Evolutionary conservation across 2,888 invertebrate species (phyloP), one percentile per base, ranked within the genome.

Genomic region (Dasysyrphus albostriatus): DNA sequence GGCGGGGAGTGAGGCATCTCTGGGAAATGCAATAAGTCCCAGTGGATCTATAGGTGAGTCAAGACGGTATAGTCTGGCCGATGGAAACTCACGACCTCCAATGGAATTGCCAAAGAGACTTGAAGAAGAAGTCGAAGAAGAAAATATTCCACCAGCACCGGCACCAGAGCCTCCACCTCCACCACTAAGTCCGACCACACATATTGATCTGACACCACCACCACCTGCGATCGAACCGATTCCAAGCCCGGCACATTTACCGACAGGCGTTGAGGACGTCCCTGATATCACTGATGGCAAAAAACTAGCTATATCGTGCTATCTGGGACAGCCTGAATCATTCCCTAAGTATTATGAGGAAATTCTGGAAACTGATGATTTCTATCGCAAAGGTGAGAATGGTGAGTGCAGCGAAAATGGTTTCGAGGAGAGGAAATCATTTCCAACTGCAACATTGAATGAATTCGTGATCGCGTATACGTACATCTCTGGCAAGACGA

Each of bases 401-500:
- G 89, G 94, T 34, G 90, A 89, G 77, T 89, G 88, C 72, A 90
- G 89, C 24, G 90, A 95, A 94, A 91, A 94, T 94, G 91, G 89
- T 5, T 89, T 89, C 81, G 88, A 88, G 14, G 91, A 92, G 73
- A 89, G 90, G 12, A 94, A 94, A 90, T 93, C 94, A 89, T 94
- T 94, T 83, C 94, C 94, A 89, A 93, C 94, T 90, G 93, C 94
- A 91, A 94, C 94, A 88, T 94, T 94, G 87, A 95, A 95, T 92
- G 96, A 96, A 92, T 96, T 97, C 91, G 94, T 97, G 5, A 97
- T 98, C 91, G 98, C 98, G 14, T 96, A 95, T 90, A 96, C 98
- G 5, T 97, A 96, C 90, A 97, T 98, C 88, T 97, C 97, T 89
- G 97, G 97, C 82, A 98, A 98, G 92, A 98, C 98, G 0, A 97